These are phyloP conservation scores for Gopherus evgoodei DNA, from an alignment of 2,113 vertebrate genomes.

Conservation along the genomic window DNA sequence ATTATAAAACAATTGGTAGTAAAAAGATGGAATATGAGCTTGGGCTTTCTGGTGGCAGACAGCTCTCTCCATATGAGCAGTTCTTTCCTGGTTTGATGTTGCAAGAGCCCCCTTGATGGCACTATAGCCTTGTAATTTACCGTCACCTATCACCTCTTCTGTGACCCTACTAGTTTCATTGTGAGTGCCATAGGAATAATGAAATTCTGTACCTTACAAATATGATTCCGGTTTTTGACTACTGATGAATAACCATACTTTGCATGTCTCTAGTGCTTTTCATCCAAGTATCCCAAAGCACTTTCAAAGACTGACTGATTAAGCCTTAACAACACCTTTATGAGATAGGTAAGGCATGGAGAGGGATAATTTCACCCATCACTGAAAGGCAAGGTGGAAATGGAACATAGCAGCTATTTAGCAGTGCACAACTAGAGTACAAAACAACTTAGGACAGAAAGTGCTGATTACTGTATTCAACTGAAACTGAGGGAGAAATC, in stretches of 20 bases:
- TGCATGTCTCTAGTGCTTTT: conserved; percentile 60
- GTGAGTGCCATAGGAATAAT: conserved; percentile 68
- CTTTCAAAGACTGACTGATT: conserved; percentile 45
- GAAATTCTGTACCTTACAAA: conserved; percentile 59
- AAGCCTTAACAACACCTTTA: conserved; percentile 27
- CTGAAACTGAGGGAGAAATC: background rate
- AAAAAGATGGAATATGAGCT: background rate
- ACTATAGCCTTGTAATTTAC: conserved; percentile 50
- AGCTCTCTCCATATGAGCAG: conserved; percentile 49
- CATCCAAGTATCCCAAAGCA: conserved; percentile 48
- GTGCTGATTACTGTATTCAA: background rate
- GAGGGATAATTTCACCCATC: conserved; percentile 24
- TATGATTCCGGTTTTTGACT: conserved; percentile 58
- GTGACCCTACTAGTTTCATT: conserved; percentile 53
- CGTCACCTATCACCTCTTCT: conserved; percentile 60
- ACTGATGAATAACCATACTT: conserved; percentile 63
- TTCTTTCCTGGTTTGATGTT: conserved; percentile 41
- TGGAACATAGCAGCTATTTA: background rate
- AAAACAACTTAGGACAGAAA: background rate
- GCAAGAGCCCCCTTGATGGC: conserved; percentile 51
- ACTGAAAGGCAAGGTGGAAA: background rate
- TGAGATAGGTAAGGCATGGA: conserved; percentile 1
- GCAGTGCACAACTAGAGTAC: background rate
- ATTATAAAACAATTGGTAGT: background rate
- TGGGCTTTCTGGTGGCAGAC: conserved; percentile 55